Evolutionary conservation across 1,140 invertebrate species (phyloP), one percentile per base, ranked within the genome.

Genomic region (Micrasema minimum): DNA sequence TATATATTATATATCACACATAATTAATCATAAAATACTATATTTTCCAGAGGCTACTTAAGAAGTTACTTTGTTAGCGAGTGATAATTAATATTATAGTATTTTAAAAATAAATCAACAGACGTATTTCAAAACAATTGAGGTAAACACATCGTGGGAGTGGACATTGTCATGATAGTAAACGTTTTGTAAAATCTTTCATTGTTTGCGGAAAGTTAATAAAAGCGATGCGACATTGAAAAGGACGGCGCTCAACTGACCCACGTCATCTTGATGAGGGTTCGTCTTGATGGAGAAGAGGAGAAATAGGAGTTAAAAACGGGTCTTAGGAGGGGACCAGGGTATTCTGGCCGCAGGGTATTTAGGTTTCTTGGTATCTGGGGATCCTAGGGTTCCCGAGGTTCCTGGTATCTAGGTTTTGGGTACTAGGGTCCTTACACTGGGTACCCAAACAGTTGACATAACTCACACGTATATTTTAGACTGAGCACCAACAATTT

Each of bases 181-280:
- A 48, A 41, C 45, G 26, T 41, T 41, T 38, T 10, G 46, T 46
- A 11, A 53, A 46, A 48, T 45, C 38, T 69, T 61, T 38, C 20
- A 50, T 53, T 61, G 23, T 66, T 66, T 59, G 37, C 61, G 70
- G 20, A 43, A 61, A 67, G 64, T 72, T 72, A 67, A 67, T 72
- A 72, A 67, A 67, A 67, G 69, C 48, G 45, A 55, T 16, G 53
- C 38, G 55, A 46, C 38, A 37, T 41, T 66, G 46, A 31, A 23
- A 10, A 48, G 61, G 65, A 41, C 26, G 65, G 11, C 62, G 64
- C 23, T n/a, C 12, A n/a, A 41, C 41, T 50, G 66, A 73, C 72
- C 72, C 64, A 45, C 55, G 68, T 74, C 72, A 74, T 18, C 14
- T 38, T 74, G 72, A 74, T 31, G 68, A 66, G 68, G 72, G 72